Evolutionary conservation across 2,113 vertebrate species (phyloP), one percentile per base, ranked within the genome.

Genomic region (Platysternon megacephalum): DNA sequence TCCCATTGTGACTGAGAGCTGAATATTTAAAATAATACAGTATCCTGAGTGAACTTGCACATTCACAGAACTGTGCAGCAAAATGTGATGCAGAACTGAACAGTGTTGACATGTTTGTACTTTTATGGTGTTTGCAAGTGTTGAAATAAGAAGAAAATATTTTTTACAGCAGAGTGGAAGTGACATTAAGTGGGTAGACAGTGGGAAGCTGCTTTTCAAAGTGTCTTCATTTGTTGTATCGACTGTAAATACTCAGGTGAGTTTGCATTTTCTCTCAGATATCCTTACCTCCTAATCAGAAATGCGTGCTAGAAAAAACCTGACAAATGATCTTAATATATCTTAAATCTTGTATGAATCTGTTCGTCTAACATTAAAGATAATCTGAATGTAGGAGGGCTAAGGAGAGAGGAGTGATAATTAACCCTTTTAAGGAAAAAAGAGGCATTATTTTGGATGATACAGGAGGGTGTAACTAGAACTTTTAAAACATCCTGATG

Each of bases 211-310:
- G 8, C 99, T 99, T 91, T 99, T 99, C 97, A 99, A 98, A 98
- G 98, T 99, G 46, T 99, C 99, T 9, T 99, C 99, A 39, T 98
- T 99, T 35, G 98, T 99, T 81, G 98, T 99, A 48, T 99, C 99
- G 6, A 99, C 99, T 89, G 98, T 99, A 79, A 99, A 99, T 93
- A 99, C 99, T 98, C 99, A 99, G 99, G 99, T 99, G 94, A 96
- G 97, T 16, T 8, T 1, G 5, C 6, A 26, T 49, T 80, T 55
- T 49, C 26, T 78, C 78, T 84, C 42, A 44, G 29, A 5, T 90
- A 12, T 80, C 32, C 46, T 87, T 92, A 44, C 52, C 74, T 85
- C 53, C 19, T 94, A 76, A 17, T 17, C 39, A 76, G 61, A 11
- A 68, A 11, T 76, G 90, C 44, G 5, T 16, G 11, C 55, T 52